phyloP scores from a whole-genome alignment of 2,113 vertebrate genomes.

The Montifringilla adamsi region DNA sequence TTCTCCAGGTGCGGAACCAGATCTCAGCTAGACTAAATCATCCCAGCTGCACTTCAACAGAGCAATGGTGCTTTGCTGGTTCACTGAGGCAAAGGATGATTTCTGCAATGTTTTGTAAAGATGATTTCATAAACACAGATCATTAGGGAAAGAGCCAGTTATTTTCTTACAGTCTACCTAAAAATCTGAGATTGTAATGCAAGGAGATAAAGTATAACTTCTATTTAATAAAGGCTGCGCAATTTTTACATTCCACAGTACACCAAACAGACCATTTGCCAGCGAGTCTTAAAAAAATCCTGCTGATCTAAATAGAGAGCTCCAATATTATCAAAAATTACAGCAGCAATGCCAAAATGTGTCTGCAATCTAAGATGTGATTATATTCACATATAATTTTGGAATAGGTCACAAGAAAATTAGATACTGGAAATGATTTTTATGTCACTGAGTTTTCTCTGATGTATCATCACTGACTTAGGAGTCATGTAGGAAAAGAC shows the following conservation, averaged over 20 bases:
- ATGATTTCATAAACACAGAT: background rate
- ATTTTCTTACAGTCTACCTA: background rate
- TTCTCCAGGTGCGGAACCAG: slow-evolving; percentile 21
- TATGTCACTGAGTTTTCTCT: background rate
- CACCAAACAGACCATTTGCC: background rate
- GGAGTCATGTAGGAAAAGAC: background rate
- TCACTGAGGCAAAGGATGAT: slow-evolving; percentile 1
- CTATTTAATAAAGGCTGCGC: background rate
- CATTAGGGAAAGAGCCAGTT: background rate
- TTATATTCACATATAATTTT: background rate
- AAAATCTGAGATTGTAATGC: background rate
- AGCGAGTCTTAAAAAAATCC: background rate
- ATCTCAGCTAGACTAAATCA: slow-evolving; percentile 38
- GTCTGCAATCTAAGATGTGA: background rate
- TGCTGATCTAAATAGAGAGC: background rate
- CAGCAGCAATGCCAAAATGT: fast-evolving
- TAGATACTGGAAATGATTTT: background rate
- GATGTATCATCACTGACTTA: background rate
- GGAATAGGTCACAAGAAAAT: background rate
- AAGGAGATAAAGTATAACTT: background rate
- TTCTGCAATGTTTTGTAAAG: background rate
- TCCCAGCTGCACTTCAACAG: background rate
- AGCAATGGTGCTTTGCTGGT: background rate
- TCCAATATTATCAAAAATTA: background rate
- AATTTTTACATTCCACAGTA: background rate